Evolutionary conservation across 1,140 invertebrate species (phyloP), one percentile per base, ranked within the genome.

Genomic region (Hetaerina americana): DNA sequence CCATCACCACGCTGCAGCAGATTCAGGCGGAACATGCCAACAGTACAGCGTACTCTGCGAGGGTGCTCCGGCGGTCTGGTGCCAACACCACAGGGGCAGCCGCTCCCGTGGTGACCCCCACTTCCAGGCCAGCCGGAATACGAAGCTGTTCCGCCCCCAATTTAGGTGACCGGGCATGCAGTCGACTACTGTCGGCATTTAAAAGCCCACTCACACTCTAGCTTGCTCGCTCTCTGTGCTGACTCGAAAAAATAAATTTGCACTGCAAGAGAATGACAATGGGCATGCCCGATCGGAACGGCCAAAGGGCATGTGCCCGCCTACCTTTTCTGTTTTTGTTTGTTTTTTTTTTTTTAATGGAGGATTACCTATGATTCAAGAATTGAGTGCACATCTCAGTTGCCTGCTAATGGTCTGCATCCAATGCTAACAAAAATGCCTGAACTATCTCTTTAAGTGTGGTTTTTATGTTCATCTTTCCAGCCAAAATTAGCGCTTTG

Each of bases 121-220:
- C 77, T 78, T 31, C 79, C 77, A 71, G 80, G 80, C 76, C 79
- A 70, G 78, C 80, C 82, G 82, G 84, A 83, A 75, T 74, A 68
- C 87, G 92, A 83, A 93, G 93, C 82, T 90, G 88, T 77, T 95
- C 93, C 78, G 92, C 94, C 76, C 94, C 94, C 74, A 92, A 94
- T 84, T 82, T 96, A 94, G 93, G 93, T 95, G 79, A 78, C 74
- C 70, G 69, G 67, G 72, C 71, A 75, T 24, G 67, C 25, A 57
- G n/a, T 31, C 28, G 29, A 57, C 40, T 57, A n/a, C 10, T 18
- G 40, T 57, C 40, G 40, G 40, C 40, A 57, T 57, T n/a, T n/a
- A n/a, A n/a, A n/a, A 57, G 40, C 40, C 40, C 40, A n/a, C n/a
- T 57, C 2, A 57, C 31, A 57, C n/a, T n/a, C n/a, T 57, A 57